These are phyloP conservation scores for Xiphias gladius DNA, from an alignment of 2,113 vertebrate species.

Conservation along the genomic window DNA sequence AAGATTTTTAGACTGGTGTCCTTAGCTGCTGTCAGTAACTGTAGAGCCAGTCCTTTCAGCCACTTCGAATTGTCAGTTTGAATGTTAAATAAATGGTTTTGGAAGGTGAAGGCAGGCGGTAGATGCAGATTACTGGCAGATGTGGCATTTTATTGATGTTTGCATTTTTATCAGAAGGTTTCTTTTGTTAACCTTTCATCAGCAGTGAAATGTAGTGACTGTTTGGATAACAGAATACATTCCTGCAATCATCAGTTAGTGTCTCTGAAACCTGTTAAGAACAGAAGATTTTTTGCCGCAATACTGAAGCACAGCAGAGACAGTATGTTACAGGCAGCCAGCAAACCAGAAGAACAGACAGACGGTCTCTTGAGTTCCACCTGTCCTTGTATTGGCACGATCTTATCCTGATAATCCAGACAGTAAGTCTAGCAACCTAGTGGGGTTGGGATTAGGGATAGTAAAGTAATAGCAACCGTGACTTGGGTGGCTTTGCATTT, in stretches of 20 bases:
- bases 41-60: not conserved
- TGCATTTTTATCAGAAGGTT: not conserved
- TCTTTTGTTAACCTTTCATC: not conserved
- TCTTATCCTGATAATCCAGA: conserved; percentile 69
- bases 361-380: conserved; percentile 42
- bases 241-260: not conserved
- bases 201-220: not conserved
- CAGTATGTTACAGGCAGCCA: not conserved
- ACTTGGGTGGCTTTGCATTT: conserved; percentile 24
- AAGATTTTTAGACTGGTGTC: conserved; percentile 9
- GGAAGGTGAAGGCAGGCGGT: not conserved
- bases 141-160: conserved; percentile 25
- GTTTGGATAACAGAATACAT: not conserved
- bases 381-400: conserved; percentile 39
- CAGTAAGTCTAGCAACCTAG: conserved; percentile 36
- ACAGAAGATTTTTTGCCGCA: not conserved
- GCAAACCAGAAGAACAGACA: conserved; percentile 42
- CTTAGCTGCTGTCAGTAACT: conserved; percentile 28
- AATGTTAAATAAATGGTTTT: conserved; percentile 6
- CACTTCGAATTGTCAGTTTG: conserved; percentile 22
- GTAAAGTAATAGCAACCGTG: conserved; percentile 41
- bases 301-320: conserved; percentile 7
- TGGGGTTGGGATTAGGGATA: conserved; percentile 57
- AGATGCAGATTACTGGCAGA: not conserved
- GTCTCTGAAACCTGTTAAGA: not conserved